These are phyloP conservation scores for Chaenodraco wilsoni DNA, from an alignment of 2,797 vertebrate genomes.

Conservation along the genomic window DNA sequence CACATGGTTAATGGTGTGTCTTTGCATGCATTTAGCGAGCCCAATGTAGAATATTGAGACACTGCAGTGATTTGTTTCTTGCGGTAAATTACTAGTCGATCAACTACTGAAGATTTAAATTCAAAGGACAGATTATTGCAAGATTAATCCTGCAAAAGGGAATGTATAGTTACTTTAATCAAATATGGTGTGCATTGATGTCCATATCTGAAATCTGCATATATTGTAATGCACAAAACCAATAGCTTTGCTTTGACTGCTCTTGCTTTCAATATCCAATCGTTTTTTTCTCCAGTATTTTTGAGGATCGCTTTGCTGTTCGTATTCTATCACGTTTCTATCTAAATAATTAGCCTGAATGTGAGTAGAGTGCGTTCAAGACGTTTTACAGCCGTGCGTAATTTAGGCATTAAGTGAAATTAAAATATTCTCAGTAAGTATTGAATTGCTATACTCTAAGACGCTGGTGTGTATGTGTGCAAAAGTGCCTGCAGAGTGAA, in stretches of 20 bases:
- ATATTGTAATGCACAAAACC: neutral
- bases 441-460: neutral
- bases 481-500: constrained; percentile 59
- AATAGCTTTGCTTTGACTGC: neutral
- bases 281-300: neutral
- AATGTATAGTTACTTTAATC: neutral
- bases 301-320: neutral
- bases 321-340: neutral
- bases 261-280: neutral
- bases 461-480: constrained; percentile 21
- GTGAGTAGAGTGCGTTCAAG: neutral
- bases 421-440: neutral
- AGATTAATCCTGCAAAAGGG: neutral
- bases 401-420: neutral
- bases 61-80: constrained; percentile 9
- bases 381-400: neutral
- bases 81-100: neutral
- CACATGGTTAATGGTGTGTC: neutral
- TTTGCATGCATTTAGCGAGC: neutral
- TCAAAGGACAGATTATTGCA: neutral
- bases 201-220: neutral
- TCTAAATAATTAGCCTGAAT: neutral
- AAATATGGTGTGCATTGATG: neutral
- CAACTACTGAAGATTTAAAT: neutral
- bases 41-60: neutral